Conservation (phyloP, 2,797 vertebrate species). For the Bucorvus abyssinicus region DNA sequence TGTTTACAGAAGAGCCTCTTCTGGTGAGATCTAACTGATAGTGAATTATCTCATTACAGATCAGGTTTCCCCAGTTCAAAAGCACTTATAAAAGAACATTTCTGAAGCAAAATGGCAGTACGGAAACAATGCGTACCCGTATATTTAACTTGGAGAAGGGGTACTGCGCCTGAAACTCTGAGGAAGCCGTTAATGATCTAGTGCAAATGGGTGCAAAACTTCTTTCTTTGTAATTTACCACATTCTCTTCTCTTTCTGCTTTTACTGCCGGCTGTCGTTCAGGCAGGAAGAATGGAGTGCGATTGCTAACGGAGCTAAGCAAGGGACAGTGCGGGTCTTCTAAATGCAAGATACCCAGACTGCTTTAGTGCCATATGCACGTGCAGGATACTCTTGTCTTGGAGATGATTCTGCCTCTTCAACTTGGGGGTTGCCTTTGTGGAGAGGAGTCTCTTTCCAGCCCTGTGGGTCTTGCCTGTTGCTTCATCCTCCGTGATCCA, state of each 20-base stretch:
- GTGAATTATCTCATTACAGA: background rate
- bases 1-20: background rate
- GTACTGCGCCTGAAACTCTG: background rate
- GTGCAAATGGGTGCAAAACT: background rate
- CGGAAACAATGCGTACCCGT: background rate
- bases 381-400: fast-evolving
- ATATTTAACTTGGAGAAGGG: background rate
- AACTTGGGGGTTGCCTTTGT: background rate
- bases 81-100: background rate
- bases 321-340: background rate
- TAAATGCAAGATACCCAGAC: background rate
- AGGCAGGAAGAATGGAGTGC: background rate
- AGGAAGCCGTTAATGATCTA: background rate
- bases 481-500: background rate
- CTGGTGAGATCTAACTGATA: too few relatives aligned
- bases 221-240: background rate
- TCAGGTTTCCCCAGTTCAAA: background rate
- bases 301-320: background rate
- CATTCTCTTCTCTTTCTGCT: background rate
- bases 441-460: background rate
- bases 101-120: background rate
- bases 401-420: background rate
- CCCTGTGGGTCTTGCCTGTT: background rate
- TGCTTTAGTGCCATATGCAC: fast-evolving
- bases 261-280: background rate